Conservation (phyloP, 2,797 vertebrate species). For the Lepidocolaptes lacrymiger region DNA sequence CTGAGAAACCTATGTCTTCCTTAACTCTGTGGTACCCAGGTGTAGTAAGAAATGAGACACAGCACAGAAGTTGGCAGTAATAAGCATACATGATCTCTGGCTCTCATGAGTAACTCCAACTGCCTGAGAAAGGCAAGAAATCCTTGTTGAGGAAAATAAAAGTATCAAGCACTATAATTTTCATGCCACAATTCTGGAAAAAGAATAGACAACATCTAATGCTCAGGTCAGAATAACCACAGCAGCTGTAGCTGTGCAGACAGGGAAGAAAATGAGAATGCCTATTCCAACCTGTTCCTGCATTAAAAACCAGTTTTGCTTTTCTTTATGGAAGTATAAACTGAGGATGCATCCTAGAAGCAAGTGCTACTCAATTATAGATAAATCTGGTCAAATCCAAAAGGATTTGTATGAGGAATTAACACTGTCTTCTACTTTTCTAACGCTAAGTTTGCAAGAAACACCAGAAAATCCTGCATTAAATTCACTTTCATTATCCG, state of each 20-base stretch:
- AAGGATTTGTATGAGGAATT: background rate
- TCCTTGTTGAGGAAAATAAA: background rate
- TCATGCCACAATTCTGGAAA: background rate
- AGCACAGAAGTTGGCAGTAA: fast-evolving
- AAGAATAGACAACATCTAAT: background rate
- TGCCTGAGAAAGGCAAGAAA: background rate
- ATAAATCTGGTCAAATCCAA: background rate
- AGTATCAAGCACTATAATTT: background rate
- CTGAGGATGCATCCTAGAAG: background rate
- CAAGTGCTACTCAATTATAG: background rate
- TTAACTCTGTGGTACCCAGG: background rate
- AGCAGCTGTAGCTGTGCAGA: background rate
- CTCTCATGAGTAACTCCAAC: background rate
- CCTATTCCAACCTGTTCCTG: background rate
- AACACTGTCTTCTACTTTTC: background rate
- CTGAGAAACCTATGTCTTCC: background rate
- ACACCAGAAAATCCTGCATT: background rate
- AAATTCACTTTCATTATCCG: background rate
- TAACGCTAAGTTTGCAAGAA: background rate
- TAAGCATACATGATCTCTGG: background rate
- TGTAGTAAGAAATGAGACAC: background rate
- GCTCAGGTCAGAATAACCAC: background rate
- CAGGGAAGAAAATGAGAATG: background rate
- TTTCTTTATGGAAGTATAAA: background rate
- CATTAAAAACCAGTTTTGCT: background rate